These are phyloP conservation scores for Apomyelois bistriatella DNA, from an alignment of 2,888 invertebrate species.

Conservation along the genomic window DNA sequence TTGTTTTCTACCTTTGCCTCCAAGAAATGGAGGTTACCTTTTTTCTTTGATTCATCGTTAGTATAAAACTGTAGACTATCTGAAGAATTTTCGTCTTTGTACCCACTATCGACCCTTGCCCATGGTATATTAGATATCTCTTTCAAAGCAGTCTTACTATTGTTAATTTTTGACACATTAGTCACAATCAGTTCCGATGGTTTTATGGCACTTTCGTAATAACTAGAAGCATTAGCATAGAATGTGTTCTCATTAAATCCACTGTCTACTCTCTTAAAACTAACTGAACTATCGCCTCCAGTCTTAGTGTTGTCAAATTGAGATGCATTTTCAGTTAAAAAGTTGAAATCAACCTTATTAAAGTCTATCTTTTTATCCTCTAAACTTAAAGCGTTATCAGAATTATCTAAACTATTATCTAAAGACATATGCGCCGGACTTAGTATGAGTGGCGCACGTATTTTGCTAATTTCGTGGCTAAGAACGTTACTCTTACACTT, in stretches of 20 bases:
- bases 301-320: slow-evolving; percentile 47
- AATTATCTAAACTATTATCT: slow-evolving; percentile 62
- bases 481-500: slow-evolving; percentile 47
- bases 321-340: slow-evolving; percentile 64
- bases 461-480: slow-evolving; percentile 67
- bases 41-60: slow-evolving; percentile 33
- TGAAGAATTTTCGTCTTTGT: slow-evolving; percentile 66
- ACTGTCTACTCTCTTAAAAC: slow-evolving; percentile 66
- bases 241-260: slow-evolving; percentile 71
- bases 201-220: slow-evolving; percentile 75
- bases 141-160: slow-evolving; percentile 51
- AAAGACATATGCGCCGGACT: slow-evolving; percentile 65
- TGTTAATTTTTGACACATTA: slow-evolving; percentile 40
- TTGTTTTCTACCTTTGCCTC: slow-evolving; percentile 55
- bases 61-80: slow-evolving; percentile 62
- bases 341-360: slow-evolving; percentile 69
- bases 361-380: slow-evolving; percentile 71
- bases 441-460: slow-evolving; percentile 42
- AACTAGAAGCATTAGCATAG: slow-evolving; percentile 65
- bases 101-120: slow-evolving; percentile 73
- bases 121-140: slow-evolving; percentile 70
- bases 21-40: slow-evolving; percentile 41
- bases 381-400: slow-evolving; percentile 54
- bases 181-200: slow-evolving; percentile 70
- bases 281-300: slow-evolving; percentile 47